Conservation (phyloP, 2,797 vertebrate genomes). For the Salmo trutta region DNA sequence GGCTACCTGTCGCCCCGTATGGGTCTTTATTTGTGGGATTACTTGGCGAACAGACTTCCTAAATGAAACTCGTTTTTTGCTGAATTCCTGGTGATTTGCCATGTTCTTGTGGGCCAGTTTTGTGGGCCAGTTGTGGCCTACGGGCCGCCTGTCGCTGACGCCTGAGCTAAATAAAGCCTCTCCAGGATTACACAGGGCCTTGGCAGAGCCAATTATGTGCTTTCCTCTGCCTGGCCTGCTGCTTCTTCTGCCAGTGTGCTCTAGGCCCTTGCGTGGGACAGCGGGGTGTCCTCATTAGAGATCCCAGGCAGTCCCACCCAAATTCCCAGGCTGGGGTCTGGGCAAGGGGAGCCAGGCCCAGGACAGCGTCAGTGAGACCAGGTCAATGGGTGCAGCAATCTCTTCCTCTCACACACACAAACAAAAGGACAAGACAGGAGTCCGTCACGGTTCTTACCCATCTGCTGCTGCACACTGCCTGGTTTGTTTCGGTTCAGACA, state of each 20-base stretch:
- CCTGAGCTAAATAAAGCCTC: conserved; percentile 6
- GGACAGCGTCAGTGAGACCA: neutral
- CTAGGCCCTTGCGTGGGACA: neutral
- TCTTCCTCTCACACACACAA: neutral
- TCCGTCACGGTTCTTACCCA: neutral
- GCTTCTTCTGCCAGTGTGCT: conserved; percentile 1
- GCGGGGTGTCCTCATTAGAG: neutral
- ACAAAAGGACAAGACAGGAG: neutral
- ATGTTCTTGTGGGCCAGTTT: neutral
- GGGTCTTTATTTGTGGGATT: neutral
- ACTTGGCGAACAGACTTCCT: too few relatives aligned
- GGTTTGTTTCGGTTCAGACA: neutral
- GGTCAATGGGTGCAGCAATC: neutral
- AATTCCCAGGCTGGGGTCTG: neutral
- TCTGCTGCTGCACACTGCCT: neutral
- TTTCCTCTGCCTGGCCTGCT: neutral
- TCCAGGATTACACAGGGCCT: conserved; percentile 38
- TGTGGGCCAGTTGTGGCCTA: neutral
- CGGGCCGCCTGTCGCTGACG: neutral
- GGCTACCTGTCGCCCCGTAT: neutral
- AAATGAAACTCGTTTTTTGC: too few relatives aligned
- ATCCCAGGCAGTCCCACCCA: neutral
- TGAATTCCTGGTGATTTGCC: too few relatives aligned
- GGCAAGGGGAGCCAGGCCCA: neutral
- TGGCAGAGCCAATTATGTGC: conserved; percentile 22